A percentile compares a stretch with the other conserved stretches of the same genome.
Conservation (phyloP, 2,797 vertebrate species). For the Esox lucius region DNA sequence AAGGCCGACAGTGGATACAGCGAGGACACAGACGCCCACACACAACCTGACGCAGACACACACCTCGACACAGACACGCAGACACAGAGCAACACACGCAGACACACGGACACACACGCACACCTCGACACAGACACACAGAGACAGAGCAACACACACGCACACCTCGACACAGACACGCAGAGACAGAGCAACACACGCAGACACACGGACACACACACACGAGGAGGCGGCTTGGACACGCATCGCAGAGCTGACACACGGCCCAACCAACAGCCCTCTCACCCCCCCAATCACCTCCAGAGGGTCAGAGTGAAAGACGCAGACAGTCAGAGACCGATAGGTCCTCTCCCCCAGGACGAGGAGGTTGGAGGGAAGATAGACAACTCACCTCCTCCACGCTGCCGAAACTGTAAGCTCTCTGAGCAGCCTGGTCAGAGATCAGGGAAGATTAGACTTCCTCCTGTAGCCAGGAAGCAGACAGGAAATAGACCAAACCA, state of each 20-base stretch:
- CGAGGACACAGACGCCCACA: conserved; percentile 48
- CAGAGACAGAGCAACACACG: conserved; percentile 24
- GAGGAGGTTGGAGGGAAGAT: conserved; percentile 57
- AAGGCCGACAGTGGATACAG: conserved; percentile 82
- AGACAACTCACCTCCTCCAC: conserved; percentile 29
- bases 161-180: conserved; percentile 23
- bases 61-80: conserved; percentile 19
- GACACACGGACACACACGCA: conserved; percentile 16
- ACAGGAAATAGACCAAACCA: conserved; percentile 38
- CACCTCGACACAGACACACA: conserved; percentile 20
- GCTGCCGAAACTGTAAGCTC: conserved; percentile 68
- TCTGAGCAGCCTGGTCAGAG: conserved; percentile 48
- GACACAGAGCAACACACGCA: conserved; percentile 23
- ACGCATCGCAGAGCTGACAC: background rate
- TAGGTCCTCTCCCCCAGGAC: conserved; percentile 52
- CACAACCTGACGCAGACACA: conserved; percentile 24
- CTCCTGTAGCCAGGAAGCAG: conserved; percentile 63
- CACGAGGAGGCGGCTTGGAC: conserved; percentile 22
- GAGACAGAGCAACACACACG: conserved; percentile 28
- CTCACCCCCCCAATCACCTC: conserved; percentile 65
- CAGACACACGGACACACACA: conserved; percentile 10
- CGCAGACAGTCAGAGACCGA: conserved; percentile 37
- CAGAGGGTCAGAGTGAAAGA: conserved; percentile 64
- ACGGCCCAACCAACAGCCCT: conserved; percentile 48
- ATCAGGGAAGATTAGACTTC: conserved; percentile 62